Evolutionary conservation across 2,113 vertebrate species (phyloP), one percentile per base, ranked within the genome.

Genomic region (Daphoenositta chrysoptera): DNA sequence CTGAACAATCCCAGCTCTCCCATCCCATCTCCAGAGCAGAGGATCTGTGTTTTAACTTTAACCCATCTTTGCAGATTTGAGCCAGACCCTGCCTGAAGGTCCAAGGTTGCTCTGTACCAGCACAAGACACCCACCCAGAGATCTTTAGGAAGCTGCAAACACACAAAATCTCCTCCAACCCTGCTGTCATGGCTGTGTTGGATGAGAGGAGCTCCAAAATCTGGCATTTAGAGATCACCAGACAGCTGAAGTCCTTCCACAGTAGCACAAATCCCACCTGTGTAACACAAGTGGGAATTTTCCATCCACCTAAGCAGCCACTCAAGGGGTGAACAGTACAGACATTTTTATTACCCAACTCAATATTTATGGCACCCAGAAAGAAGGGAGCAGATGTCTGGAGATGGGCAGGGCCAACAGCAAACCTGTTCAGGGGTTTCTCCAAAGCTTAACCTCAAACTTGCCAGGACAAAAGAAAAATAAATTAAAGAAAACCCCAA

Each of bases 61-160:
- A 42, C 26, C 8, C 1, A 1, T 2, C 40, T 61, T 44, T 6
- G 27, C 60, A 21, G 73, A 27, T 81, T 27, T 23, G 0, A 61
- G 42, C 35, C 63, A 60, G 23, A 4, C 11, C 0, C 6, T 4
- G 21, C 27, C 64, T 6, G 0, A 3, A 45, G 7, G 6, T 15
- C 83, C 13, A 10, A 82, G 11, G 10, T 17, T 12, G 4, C 47
- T 15, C 51, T 4, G 8, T 7, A 23, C 21, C 54, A 51, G 19
- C 3, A 7, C 39, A 18, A 27, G 1, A 15, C 11, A 60, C 13
- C 7, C 61, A 66, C 16, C 7, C 57, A n/a, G 31, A 63, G 19
- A 56, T 0, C n/a, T 50, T 47, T 2, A 72, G 37, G 48, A 91
- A 5, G 51, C 39, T 84, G 14, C 22, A 73, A 60, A 72, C 7